Evolutionary conservation across 1,140 invertebrate species (phyloP), one percentile per base, ranked within the genome.

Genomic region (Adoxophyes honmai): DNA sequence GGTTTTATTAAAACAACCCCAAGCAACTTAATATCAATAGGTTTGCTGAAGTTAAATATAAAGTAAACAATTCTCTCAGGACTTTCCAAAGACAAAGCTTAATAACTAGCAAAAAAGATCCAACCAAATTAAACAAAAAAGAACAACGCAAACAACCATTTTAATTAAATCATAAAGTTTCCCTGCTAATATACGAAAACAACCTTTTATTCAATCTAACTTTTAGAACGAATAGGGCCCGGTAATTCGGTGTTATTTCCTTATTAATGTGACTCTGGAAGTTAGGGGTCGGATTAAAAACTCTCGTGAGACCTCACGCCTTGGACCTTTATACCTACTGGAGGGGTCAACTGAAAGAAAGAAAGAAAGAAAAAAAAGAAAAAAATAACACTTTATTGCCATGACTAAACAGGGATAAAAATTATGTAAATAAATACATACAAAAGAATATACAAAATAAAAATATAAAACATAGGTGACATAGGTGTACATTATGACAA

Each of bases 161-260:
- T 64, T 75, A 80, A 77, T 77, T 72, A 72, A 72, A 75, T 80
- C 67, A 72, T 77, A 70, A 77, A 77, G 68, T 73, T 75, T 54
- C 68, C 68, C 74, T 73, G 63, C 64, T 70, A 76, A 71, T 73
- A 66, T 66, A 63, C 48, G 64, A 63, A 68, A 60, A 72, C 66
- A 78, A 79, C 75, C 73, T 75, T 82, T 78, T 80, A 81, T 81
- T 81, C 81, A 81, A 81, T 81, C 71, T 75, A 84, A 81, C 77
- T 81, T 81, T 68, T 57, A 15, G 60, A 74, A 68, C 69, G 71
- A 66, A 80, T 69, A 76, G 66, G 70, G 58, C 55, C 51, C 57
- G 53, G 68, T 81, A 76, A 80, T 80, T 73, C 68, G 70, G 62
- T 71, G 70, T 86, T 81, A 83, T 83, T 81, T 73, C 67, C 78